Conservation (phyloP, 2,888 invertebrate species). For the Neria commutata region DNA sequence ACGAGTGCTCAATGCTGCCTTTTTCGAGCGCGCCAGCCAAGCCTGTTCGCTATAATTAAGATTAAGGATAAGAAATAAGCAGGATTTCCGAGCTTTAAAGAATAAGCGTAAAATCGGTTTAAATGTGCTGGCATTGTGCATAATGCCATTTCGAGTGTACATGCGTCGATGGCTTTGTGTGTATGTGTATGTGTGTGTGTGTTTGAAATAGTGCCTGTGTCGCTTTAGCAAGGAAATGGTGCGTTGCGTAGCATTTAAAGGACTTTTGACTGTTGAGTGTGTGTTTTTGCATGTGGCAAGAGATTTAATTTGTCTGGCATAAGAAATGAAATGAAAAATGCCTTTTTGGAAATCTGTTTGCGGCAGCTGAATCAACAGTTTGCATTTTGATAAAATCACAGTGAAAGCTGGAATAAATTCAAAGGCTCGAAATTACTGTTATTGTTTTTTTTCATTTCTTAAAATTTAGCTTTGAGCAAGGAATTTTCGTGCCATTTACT, state of each 20-base stretch:
- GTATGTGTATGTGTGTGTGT: not conserved
- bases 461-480: too few species aligned
- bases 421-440: too few species aligned
- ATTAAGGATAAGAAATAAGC: conserved; percentile 58
- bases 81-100: conserved; percentile 50
- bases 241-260: not conserved
- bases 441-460: too few species aligned
- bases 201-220: not conserved
- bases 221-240: not conserved
- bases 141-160: not conserved
- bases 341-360: too few species aligned
- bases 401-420: too few species aligned
- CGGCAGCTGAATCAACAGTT: too few species aligned
- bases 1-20: conserved; percentile 11
- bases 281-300: too few species aligned
- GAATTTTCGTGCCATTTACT: too few species aligned
- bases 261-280: too few species aligned
- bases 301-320: too few species aligned
- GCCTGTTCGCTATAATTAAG: conserved; percentile 56
- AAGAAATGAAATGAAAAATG: too few species aligned
- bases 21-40: not conserved
- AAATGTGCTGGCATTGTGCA: conserved; percentile 30
- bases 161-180: not conserved
- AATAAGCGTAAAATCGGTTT: conserved; percentile 43
- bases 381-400: too few species aligned